Evolutionary conservation across 2,113 vertebrate genomes (phyloP).

Genomic region (Istiophorus platypterus): DNA sequence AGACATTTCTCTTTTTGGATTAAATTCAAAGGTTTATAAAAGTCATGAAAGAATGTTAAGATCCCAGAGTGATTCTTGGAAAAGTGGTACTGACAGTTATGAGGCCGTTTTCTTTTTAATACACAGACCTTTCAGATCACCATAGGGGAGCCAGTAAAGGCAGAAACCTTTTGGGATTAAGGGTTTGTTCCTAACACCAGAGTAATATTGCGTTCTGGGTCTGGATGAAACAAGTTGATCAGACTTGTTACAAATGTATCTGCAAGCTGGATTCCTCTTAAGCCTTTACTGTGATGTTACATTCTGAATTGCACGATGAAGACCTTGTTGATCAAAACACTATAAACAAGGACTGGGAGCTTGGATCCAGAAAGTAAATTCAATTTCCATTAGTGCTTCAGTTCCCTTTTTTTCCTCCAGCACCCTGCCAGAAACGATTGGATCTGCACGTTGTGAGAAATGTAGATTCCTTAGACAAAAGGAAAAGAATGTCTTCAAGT

Average conservation of each 20-base stretch:
- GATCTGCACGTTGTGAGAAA: neutral
- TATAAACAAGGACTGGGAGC: neutral
- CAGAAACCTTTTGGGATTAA: neutral
- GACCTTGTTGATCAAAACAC: conserved; percentile 26
- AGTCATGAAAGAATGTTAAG: conserved; percentile 24
- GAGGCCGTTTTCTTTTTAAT: neutral
- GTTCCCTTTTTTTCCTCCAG: conserved; percentile 1
- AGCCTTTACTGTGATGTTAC: neutral
- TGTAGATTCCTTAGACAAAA: conserved; percentile 1
- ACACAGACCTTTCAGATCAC: neutral
- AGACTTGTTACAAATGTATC: neutral
- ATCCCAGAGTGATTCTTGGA: neutral
- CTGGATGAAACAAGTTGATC: conserved; percentile 13
- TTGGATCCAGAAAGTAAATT: neutral
- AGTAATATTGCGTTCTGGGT: neutral
- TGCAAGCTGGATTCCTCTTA: conserved; percentile 1
- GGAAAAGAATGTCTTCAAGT: neutral
- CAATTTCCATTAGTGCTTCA: neutral
- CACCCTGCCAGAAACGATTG: conserved; percentile 1
- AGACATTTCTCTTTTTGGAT: conserved; percentile 3
- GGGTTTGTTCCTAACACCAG: conserved; percentile 5
- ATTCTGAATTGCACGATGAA: conserved; percentile 32
- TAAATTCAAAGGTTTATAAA: conserved; percentile 11
- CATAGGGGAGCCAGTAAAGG: conserved; percentile 13
- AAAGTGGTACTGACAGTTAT: conserved; percentile 24